Evolutionary conservation across 1,140 invertebrate genomes (phyloP), one percentile per base, ranked within the genome.

Genomic region (Hyles vespertilio): DNA sequence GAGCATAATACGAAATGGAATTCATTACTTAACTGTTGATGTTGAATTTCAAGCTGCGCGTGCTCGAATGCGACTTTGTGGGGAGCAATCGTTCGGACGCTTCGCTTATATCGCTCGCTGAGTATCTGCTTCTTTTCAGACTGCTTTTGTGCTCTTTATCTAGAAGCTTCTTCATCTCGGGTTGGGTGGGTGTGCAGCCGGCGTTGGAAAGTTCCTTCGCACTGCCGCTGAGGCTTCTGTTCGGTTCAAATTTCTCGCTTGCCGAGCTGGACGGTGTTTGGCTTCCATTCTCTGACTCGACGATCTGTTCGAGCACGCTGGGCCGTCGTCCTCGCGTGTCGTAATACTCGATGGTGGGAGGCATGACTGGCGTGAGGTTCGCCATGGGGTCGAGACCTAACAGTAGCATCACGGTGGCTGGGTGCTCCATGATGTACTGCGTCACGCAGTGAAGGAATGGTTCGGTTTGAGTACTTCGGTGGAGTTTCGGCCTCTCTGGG

Each of bases 381-480:
- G 77, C 72, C 77, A 87, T 81, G 2, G 88, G 88, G 12, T 89
- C 89, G 12, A 90, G 65, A 6, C 89, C 89, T 2, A 89, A 66
- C 0, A 90, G 71, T 3, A 90, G 70, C 89, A 90, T 89, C 7
- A 90, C 89, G 0, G 89, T 90, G 0, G 84, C 87, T n/a, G 89
- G 89, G 60, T 90, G 86, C 53, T 90, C 88, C 63, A 89, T 74
- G 43, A 90, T 90, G 57, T 90, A 90, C 58, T 89, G 89, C 4
- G 89, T 89, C 9, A 90, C 81, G 52, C 76, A 78, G 53, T 89
- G 87, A 4, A 90, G 74, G 61, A 89, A 85, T 36, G 84, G 87
- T 56, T 90, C 89, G 3, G 89, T 90, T 68, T 90, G 89, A 22
- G 88, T 90, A 56, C 81, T 73, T 43, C 83, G 69, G 55, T 84